phyloP scores from a whole-genome alignment of 2,888 invertebrate species.

The Pegoplata infirma region DNA sequence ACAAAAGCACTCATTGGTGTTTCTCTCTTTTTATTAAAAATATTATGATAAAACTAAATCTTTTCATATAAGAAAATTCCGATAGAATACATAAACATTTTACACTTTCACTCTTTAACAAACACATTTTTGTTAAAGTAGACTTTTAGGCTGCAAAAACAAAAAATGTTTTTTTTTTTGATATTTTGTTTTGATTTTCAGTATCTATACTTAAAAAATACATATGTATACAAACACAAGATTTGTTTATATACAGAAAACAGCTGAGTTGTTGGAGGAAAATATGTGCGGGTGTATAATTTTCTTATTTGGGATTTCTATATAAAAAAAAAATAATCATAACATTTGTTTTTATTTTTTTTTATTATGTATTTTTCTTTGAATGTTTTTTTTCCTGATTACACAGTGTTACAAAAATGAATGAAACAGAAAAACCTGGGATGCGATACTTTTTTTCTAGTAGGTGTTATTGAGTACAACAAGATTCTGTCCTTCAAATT shows the following conservation, averaged over 20 bases:
- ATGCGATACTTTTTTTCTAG: too few relatives aligned
- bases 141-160: constrained; percentile 47
- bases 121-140: constrained; percentile 4
- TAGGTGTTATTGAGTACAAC: too few relatives aligned
- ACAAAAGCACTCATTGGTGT: background rate
- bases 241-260: constrained; percentile 48
- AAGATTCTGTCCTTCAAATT: too few relatives aligned
- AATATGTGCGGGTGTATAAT: background rate
- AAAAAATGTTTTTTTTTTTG: background rate
- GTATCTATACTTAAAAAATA: constrained; percentile 7
- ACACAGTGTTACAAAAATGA: too few relatives aligned
- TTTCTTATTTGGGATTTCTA: too few relatives aligned
- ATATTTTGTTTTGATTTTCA: constrained; percentile 42
- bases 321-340: background rate
- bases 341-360: background rate
- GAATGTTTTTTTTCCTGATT: too few relatives aligned
- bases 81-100: background rate
- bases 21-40: background rate
- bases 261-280: constrained; percentile 37
- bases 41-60: too few relatives aligned
- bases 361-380: background rate
- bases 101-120: background rate
- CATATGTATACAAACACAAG: background rate
- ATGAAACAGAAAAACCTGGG: too few relatives aligned
- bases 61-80: background rate